Conservation (phyloP, 2,888 invertebrate species). For the Dione juno region DNA sequence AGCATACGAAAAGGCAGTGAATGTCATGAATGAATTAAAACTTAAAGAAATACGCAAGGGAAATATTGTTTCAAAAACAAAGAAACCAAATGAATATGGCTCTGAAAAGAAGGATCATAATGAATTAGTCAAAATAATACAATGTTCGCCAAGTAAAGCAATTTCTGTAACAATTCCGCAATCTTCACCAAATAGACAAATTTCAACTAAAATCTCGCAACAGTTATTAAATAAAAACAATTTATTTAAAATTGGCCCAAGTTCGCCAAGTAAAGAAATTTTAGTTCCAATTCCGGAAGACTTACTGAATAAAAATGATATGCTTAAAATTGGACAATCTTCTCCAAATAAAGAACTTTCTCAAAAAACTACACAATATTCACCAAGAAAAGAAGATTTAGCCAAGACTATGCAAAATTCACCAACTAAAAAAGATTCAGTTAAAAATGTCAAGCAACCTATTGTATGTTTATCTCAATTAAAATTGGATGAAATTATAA, state of each 20-base stretch:
- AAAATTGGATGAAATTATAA: neutral
- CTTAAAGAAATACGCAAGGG: constrained; percentile 45
- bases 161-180: neutral
- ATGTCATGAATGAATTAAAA: constrained; percentile 64
- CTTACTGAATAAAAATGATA: neutral
- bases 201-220: neutral
- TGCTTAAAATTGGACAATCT: neutral
- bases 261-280: neutral
- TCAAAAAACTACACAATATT: neutral
- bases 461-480: constrained; percentile 28
- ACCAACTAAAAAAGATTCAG: constrained; percentile 3
- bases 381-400: neutral
- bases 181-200: neutral
- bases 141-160: neutral
- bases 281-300: neutral
- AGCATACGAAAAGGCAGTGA: constrained; percentile 67
- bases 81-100: constrained; percentile 12
- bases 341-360: neutral
- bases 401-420: neutral
- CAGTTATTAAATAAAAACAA: neutral
- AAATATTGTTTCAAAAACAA: constrained; percentile 27
- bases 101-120: constrained; percentile 16
- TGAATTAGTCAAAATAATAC: no score
- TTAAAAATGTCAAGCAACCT: constrained; percentile 11
- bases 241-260: neutral